Percentiles rank a stretch among this genome's conserved stretches.
These are phyloP conservation scores for Picathartes gymnocephalus DNA, from an alignment of 2,113 vertebrate genomes.

Conservation along the genomic window DNA sequence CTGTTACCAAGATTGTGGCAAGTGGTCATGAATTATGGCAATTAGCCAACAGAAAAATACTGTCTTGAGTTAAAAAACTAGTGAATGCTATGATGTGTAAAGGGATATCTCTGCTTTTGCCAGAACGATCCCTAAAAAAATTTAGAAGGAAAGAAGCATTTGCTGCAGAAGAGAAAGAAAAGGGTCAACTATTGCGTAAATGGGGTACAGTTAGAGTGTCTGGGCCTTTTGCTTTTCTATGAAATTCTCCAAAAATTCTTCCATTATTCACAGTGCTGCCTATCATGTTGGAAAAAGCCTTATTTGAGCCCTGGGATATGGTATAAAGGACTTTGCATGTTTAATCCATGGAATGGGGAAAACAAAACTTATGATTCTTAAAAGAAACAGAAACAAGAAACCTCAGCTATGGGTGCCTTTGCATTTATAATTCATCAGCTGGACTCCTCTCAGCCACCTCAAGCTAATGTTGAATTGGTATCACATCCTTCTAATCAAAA, in stretches of 20 bases:
- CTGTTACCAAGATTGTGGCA: background rate
- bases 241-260: background rate
- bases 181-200: background rate
- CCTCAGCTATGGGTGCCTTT: background rate
- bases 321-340: background rate
- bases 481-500: background rate
- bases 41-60: constrained; percentile 41
- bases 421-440: background rate
- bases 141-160: background rate
- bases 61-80: constrained; percentile 8
- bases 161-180: background rate
- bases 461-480: background rate
- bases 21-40: background rate
- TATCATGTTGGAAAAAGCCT: background rate
- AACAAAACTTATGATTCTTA: background rate
- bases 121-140: background rate
- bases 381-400: background rate
- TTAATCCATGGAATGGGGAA: background rate
- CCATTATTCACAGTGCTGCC: background rate
- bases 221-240: background rate
- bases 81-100: constrained; percentile 35
- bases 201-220: background rate
- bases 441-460: background rate
- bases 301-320: background rate
- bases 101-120: constrained; percentile 32